Percentiles rank a stretch among this genome's conserved stretches.
Conservation (phyloP, 2,888 invertebrate genomes). For the Dichetophora obliterata region DNA sequence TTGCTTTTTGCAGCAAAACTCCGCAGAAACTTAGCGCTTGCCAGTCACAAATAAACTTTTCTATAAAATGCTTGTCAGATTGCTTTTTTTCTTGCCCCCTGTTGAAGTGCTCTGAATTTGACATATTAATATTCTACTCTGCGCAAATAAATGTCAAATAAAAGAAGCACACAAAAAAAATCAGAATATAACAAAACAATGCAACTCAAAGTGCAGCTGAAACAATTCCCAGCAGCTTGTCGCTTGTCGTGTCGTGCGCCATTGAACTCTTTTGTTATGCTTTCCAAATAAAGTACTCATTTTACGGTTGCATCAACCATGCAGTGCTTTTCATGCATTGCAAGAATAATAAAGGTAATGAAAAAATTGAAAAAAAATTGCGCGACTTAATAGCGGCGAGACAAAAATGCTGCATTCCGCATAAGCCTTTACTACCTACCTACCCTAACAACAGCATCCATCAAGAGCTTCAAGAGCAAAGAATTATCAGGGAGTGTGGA, state of each 20-base stretch:
- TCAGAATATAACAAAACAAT: not conserved
- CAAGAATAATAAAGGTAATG: slow-evolving; percentile 17
- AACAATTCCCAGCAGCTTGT: not conserved
- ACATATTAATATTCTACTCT: slow-evolving; percentile 32
- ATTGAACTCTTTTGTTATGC: slow-evolving; percentile 10
- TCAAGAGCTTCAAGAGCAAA: slow-evolving; percentile 15
- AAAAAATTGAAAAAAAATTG: not conserved
- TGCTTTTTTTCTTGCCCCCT: not conserved
- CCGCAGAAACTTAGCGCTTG: too few relatives aligned
- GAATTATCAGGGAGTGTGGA: not conserved
- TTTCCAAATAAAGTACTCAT: slow-evolving; percentile 6
- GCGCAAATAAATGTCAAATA: slow-evolving; percentile 36
- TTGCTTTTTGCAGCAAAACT: too few relatives aligned
- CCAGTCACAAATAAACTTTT: too few relatives aligned
- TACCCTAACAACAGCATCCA: not conserved
- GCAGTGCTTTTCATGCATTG: not conserved
- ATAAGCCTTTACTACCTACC: not conserved
- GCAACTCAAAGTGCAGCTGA: slow-evolving; percentile 17
- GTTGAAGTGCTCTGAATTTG: slow-evolving; percentile 27
- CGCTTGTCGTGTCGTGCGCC: not conserved
- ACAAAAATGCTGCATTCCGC: not conserved
- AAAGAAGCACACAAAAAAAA: slow-evolving; percentile 12
- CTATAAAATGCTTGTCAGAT: not conserved
- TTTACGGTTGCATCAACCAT: not conserved
- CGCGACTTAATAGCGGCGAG: slow-evolving; percentile 20